Conservation (phyloP, 2,888 invertebrate species). For the Melieria crassipennis region DNA sequence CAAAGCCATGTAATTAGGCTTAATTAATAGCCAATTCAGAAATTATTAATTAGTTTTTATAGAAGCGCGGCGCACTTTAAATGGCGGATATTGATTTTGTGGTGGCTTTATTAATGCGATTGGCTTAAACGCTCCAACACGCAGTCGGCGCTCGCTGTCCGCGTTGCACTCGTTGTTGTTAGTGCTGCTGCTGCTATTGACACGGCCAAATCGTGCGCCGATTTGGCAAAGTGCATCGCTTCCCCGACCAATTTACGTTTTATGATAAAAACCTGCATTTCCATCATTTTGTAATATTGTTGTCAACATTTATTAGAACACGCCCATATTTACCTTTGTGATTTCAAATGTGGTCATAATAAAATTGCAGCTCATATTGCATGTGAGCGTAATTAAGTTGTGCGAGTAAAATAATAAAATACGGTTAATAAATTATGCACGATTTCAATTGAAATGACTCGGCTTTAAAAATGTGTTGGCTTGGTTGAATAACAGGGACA, state of each 20-base stretch:
- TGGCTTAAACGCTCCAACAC: conserved; percentile 64
- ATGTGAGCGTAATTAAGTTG: conserved; percentile 51
- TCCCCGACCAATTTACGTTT: conserved; percentile 37
- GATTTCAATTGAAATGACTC: no score
- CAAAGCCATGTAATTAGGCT: conserved; percentile 65
- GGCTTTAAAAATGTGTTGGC: no score
- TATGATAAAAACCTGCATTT: not conserved
- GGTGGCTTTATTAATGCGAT: conserved; percentile 66
- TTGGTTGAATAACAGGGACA: no score
- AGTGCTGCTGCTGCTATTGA: conserved; percentile 42
- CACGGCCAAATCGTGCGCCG: conserved; percentile 4
- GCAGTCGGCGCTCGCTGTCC: conserved; percentile 45
- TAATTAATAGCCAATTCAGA: conserved; percentile 67
- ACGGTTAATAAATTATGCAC: no score
- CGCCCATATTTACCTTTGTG: conserved; percentile 5
- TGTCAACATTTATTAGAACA: conserved; percentile 28
- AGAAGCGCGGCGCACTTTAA: conserved; percentile 64
- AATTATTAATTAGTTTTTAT: conserved; percentile 68
- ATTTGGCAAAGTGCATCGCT: conserved; percentile 55
- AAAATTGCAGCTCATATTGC: no score
- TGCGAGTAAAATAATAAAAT: no score
- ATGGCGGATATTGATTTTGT: conserved; percentile 67
- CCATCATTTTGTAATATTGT: conserved; percentile 4
- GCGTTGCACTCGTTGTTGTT: conserved; percentile 27
- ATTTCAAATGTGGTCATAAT: conserved; percentile 46